These are phyloP conservation scores for Clamator glandarius DNA, from an alignment of 2,797 vertebrate genomes.

Conservation along the genomic window DNA sequence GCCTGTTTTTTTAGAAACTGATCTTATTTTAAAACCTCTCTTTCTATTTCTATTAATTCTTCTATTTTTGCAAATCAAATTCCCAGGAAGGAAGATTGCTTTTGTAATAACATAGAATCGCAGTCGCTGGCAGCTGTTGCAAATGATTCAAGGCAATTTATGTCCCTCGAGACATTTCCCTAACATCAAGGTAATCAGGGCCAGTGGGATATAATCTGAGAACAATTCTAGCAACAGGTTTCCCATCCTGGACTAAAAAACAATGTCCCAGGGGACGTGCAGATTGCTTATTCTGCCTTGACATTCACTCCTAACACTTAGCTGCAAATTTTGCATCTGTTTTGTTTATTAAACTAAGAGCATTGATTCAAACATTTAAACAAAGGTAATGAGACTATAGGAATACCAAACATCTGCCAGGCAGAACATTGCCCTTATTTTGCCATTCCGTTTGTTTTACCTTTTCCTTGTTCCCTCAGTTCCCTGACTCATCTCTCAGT, in stretches of 20 bases:
- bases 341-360: constrained; percentile 42
- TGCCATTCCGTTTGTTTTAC: background rate
- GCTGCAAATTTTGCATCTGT: constrained; percentile 22
- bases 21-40: constrained; percentile 47
- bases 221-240: constrained; percentile 55
- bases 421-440: background rate
- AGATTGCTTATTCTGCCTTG: background rate
- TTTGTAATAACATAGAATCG: constrained; percentile 70
- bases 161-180: constrained; percentile 54
- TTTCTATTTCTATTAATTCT: constrained; percentile 64
- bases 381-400: constrained; percentile 2
- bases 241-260: constrained; percentile 50
- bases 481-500: background rate
- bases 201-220: constrained; percentile 66
- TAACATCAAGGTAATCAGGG: constrained; percentile 71
- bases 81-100: constrained; percentile 65
- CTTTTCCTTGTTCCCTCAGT: background rate
- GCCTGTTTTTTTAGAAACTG: constrained; percentile 15
- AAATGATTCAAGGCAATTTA: constrained; percentile 70
- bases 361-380: constrained; percentile 37
- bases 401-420: background rate
- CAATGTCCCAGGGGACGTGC: background rate
- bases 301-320: background rate
- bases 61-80: constrained; percentile 66
- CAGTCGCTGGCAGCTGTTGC: constrained; percentile 70